These are phyloP conservation scores for Nomada goodeniana DNA, from an alignment of 2,888 invertebrate genomes.

Conservation along the genomic window DNA sequence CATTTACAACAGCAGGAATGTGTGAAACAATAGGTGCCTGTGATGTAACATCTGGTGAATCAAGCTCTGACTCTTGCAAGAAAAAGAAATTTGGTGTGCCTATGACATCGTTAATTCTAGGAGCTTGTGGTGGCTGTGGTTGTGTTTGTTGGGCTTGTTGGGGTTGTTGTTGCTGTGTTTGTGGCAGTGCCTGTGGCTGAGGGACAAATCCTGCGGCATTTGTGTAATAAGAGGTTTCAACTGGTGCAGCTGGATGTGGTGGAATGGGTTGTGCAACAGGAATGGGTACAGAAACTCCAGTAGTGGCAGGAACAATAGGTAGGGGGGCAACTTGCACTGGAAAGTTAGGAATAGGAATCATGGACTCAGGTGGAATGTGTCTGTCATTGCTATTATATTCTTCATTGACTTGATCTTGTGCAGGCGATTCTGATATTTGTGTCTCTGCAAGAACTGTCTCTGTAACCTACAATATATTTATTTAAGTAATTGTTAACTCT, in stretches of 20 bases:
- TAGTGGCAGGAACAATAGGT: constrained; percentile 78
- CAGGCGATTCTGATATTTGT: constrained; percentile 83
- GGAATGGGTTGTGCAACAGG: constrained; percentile 82
- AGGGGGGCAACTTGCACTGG: constrained; percentile 78
- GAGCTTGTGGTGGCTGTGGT: constrained; percentile 85
- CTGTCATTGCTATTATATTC: constrained; percentile 79
- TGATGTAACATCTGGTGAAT: constrained; percentile 88
- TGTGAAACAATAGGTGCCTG: constrained; percentile 82
- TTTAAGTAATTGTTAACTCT: background rate
- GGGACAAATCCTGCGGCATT: constrained; percentile 85
- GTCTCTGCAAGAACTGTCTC: constrained; percentile 84
- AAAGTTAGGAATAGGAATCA: constrained; percentile 78
- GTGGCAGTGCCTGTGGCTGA: constrained; percentile 80
- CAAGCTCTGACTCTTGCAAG: constrained; percentile 95
- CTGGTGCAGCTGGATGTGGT: constrained; percentile 77
- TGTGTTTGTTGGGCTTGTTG: constrained; percentile 84
- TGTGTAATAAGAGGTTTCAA: constrained; percentile 81
- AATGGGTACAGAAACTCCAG: constrained; percentile 78
- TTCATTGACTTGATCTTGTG: constrained; percentile 80
- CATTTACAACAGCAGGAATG: constrained; percentile 84
- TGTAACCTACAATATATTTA: constrained; percentile 61
- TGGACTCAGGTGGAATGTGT: constrained; percentile 82
- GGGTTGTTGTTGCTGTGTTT: constrained; percentile 61
- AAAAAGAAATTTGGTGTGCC: constrained; percentile 91
- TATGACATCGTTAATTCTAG: constrained; percentile 91